Percentiles rank a stretch among this genome's conserved stretches.
These are phyloP conservation scores for Hanleya hanleyi DNA, from an alignment of 2,888 invertebrate genomes.

Conservation along the genomic window DNA sequence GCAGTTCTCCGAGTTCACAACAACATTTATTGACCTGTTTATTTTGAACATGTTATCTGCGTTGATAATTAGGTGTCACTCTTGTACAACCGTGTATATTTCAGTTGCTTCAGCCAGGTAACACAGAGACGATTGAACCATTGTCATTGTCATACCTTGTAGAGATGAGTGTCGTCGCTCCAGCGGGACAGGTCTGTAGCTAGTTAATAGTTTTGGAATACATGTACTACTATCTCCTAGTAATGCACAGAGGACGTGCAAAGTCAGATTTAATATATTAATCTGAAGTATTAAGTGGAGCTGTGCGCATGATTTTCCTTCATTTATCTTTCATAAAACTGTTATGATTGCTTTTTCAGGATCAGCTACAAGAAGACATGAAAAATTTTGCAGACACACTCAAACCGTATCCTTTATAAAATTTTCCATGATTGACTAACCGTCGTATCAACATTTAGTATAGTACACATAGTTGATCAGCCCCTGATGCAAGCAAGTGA, in stretches of 20 bases:
- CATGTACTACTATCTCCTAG: no score
- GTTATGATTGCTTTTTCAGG: conserved; percentile 75
- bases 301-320: not conserved
- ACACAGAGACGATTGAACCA: conserved; percentile 79
- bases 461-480: no score
- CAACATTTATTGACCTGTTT: no score
- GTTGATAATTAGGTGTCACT: no score
- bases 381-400: conserved; percentile 94
- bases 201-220: no score
- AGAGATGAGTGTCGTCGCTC: conserved; percentile 91
- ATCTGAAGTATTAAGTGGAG: no score
- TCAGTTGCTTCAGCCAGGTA: conserved; percentile 78
- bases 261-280: no score
- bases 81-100: no score
- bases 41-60: no score
- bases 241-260: no score
- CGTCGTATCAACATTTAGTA: not conserved
- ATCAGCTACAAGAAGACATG: conserved; percentile 97
- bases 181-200: conserved; percentile 50
- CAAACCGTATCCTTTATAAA: conserved; percentile 79
- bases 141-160: conserved; percentile 95
- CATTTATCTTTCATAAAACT: not conserved
- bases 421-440: not conserved
- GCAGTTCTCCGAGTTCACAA: no score
- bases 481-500: no score